Evolutionary conservation across 2,113 vertebrate species (phyloP), one percentile per base, ranked within the genome.

Genomic region (Salminus brasiliensis): DNA sequence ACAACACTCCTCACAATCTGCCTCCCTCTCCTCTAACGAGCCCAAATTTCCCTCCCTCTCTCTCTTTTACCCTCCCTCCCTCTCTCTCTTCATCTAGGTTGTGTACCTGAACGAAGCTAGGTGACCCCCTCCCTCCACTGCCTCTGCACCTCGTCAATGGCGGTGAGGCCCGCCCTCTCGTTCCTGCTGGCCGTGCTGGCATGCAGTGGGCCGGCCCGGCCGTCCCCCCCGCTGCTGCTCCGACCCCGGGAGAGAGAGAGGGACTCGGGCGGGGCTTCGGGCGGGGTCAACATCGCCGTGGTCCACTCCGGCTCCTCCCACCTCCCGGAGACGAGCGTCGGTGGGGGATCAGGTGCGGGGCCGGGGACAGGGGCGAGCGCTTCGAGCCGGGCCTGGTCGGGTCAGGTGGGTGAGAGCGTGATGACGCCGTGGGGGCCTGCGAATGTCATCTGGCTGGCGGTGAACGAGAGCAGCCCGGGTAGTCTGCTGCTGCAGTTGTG

Each of bases 401-500:
- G 89, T 1, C 90, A 91, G 7, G 91, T 81, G 74, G 93, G 83
- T 74, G 95, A 95, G 84, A 91, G 88, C 27, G 94, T 96, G 88
- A 93, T 96, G 78, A 93, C 95, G n/a, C 91, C 92, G 0, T 94
- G 91, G 34, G 93, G 93, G 25, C 90, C 89, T 21, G 95, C 97
- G 7, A 96, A 96, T 69, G 93, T 97, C 0, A 94, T 98, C 83
- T 94, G 94, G 74, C 89, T 97, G 88, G 90, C 95, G 7, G 92
- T 98, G 81, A 98, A 98, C 23, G 96, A 96, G 90, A 97, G 95
- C 87, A 95, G 97, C 88, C 97, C 97, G 0, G 95, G 95, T 1
- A 96, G 94, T 80, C 92, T 98, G 11, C 94, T 98, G 86, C 92
- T 97, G 82, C 95, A 96, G 77, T 94, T 98, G 83, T 98, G 97